Percentiles rank a stretch among this genome's conserved stretches.
Evolutionary conservation across 2,797 vertebrate species (phyloP).

Genomic region (Falco berigora): DNA sequence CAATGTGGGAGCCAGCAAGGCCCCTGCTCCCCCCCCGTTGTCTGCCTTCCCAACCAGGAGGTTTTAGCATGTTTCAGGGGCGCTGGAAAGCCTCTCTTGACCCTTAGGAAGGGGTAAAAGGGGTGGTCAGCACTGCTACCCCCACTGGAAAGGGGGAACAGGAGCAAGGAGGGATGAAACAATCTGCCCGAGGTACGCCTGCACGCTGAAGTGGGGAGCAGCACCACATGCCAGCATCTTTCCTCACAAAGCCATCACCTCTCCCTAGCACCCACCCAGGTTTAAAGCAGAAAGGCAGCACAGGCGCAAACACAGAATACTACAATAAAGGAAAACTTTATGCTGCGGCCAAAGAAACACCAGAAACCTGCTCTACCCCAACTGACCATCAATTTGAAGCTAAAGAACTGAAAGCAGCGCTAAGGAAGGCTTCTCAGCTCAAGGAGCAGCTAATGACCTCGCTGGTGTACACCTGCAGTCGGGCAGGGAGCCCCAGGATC

Average conservation of each 20-base stretch:
- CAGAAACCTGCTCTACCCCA: neutral
- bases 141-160: neutral
- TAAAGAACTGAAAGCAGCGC: neutral
- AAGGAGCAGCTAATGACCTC: neutral
- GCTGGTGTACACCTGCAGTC: neutral
- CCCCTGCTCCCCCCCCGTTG: too few species aligned
- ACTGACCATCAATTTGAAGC: neutral
- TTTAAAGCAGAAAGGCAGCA: neutral
- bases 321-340: neutral
- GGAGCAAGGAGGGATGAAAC: neutral
- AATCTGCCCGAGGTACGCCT: accelerated
- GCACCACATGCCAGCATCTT: neutral
- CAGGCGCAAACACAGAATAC: neutral
- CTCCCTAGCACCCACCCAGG: neutral
- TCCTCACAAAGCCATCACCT: neutral
- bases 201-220: neutral
- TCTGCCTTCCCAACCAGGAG: neutral
- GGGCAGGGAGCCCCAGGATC: neutral
- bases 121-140: neutral
- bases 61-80: neutral
- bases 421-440: neutral
- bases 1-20: neutral
- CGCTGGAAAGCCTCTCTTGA: neutral
- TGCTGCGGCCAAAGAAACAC: neutral
- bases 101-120: neutral